Base-by-base conservation (phyloP, 92 coral and sea anemone species). In the Palythoa grandis region DNA sequence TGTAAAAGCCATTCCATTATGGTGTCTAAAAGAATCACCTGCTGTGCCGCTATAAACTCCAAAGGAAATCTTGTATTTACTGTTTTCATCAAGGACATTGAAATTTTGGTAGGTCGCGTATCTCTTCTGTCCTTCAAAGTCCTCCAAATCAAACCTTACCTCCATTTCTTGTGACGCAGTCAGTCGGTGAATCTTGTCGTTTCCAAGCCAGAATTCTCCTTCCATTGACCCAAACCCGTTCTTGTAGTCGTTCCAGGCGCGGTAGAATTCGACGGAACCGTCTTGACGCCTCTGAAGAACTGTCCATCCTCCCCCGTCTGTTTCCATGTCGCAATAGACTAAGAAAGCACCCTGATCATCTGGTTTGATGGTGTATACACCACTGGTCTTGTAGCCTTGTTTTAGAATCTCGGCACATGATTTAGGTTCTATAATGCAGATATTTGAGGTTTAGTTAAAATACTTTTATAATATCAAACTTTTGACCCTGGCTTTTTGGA, bases 301-400 rank as follows among this genome's bases (percentile, higher is more conserved):
- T 50, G 79, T 75, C 79, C 79, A 75, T 25, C n/a, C n/a, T n/a
- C n/a, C n/a, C n/a, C n/a, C n/a, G n/a, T n/a, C n/a, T n/a, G n/a
- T n/a, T n/a, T n/a, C 82, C 82, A 76, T 54, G 17, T 76, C 82
- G 58, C 82, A 76, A 22, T 52, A 76, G 47, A 54, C 82, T 23
- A 39, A 9, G 47, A 76, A 24, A 29, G 82, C 2, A 35, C 57
- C 35, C 66, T 57, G 63, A 25, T 48, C 82, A 2, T 76, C 82
- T 24, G 82, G 82, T 29, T 76, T 54, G 50, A 76, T 50, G 35
- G 67, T 12, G 66, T 76, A 76, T 11, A 76, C 67, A 25, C 66
- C 82, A 57, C 68, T 76, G 4, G 52, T 38, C 22, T 37, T 47
- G 76, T 71, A 47, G 13, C 76, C 53, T 13, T 38, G 5, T 47